Conservation (phyloP, 2,113 vertebrate species). For the Peromyscus maniculatus region DNA sequence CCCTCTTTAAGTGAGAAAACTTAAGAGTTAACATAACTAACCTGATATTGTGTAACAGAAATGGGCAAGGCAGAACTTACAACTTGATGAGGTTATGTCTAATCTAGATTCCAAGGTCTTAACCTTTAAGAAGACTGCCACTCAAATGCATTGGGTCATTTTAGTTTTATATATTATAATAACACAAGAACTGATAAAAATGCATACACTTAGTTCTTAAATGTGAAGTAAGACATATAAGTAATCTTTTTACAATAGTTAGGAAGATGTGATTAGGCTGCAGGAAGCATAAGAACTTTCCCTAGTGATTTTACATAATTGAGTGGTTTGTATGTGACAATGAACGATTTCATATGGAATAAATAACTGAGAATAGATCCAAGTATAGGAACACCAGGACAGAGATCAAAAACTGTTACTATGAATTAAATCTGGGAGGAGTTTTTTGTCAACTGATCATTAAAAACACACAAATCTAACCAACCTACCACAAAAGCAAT, state of each 20-base stretch:
- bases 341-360: neutral
- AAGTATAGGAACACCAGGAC: neutral
- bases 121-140: neutral
- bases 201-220: neutral
- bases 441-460: neutral
- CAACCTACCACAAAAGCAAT: neutral
- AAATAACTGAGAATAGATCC: neutral
- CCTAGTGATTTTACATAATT: neutral
- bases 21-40: neutral
- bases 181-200: neutral
- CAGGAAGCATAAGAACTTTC: neutral
- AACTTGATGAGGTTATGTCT: neutral
- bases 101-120: neutral
- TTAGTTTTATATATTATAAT: constrained; percentile 9
- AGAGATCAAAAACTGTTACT: neutral
- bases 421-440: neutral
- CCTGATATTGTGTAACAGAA: neutral
- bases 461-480: neutral
- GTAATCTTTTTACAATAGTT: neutral
- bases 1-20: neutral
- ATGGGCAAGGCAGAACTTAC: neutral
- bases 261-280: neutral
- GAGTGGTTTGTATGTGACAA: neutral
- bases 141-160: neutral
- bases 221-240: neutral